Evolutionary conservation across 2,888 invertebrate species (phyloP).

Genomic region (Heliconius cydno): DNA sequence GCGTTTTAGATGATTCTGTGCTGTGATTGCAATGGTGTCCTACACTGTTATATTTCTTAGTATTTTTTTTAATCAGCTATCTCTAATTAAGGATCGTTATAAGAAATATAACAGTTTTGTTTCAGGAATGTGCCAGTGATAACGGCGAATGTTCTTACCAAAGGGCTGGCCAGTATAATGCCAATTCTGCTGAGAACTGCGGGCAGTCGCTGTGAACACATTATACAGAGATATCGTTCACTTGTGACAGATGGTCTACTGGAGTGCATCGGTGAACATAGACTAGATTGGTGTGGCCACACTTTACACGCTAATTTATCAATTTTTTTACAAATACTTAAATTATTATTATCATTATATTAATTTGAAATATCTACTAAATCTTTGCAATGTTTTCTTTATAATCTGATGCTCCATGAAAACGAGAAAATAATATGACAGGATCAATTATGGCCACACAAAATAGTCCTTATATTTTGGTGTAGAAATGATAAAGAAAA

Average conservation of each 20-base stretch:
- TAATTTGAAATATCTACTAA: conserved; percentile 19
- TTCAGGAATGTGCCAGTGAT: conserved; percentile 78
- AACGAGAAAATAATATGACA: conserved; percentile 50
- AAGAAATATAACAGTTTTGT: conserved; percentile 72
- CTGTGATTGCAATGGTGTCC: conserved; percentile 56
- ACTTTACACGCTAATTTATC: conserved; percentile 42
- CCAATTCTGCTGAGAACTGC: conserved; percentile 98
- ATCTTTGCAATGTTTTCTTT: conserved; percentile 81
- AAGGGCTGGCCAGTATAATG: conserved; percentile 97
- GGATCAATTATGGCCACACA: conserved; percentile 72
- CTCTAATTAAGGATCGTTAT: conserved; percentile 9
- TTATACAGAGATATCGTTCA: conserved; percentile 85
- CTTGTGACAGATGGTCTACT: conserved; percentile 79
- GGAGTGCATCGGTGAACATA: conserved; percentile 75
- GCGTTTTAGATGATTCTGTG: conserved; percentile 53
- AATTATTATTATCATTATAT: conserved; percentile 25
- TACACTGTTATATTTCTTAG: conserved; percentile 53
- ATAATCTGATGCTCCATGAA: conserved; percentile 37
- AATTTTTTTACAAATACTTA: conserved; percentile 38
- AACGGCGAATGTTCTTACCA: conserved; percentile 89
- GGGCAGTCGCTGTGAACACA: conserved; percentile 95
- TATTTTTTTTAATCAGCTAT: conserved; percentile 33
- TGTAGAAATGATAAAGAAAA: conserved; percentile 32
- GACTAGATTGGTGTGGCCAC: conserved; percentile 81
- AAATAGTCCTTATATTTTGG: conserved; percentile 66